phyloP scores from a whole-genome alignment of 1,140 invertebrate genomes.

The Pogonognathellus flavescens region DNA sequence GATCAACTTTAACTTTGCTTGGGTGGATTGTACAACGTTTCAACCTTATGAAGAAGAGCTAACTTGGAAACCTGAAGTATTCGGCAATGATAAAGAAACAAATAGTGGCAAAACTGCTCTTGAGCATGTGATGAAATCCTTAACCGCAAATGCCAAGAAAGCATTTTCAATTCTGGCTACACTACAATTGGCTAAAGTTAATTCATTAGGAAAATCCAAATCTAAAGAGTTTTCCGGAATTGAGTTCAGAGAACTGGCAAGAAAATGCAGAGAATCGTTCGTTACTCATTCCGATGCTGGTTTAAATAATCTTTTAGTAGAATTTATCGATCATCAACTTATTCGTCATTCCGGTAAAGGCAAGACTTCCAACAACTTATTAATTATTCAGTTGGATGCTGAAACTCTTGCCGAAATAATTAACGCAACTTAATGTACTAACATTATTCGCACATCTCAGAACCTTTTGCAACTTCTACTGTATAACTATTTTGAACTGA shows the following conservation, averaged over 20 bases:
- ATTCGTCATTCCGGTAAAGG: slow-evolving; percentile 54
- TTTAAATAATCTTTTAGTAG: slow-evolving; percentile 55
- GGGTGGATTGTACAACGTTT: slow-evolving; percentile 63
- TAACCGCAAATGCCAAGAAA: slow-evolving; percentile 63
- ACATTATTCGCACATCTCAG: too few species aligned
- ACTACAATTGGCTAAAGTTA: slow-evolving; percentile 59
- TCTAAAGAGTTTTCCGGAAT: slow-evolving; percentile 57
- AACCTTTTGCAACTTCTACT: too few species aligned
- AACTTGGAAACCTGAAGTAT: slow-evolving; percentile 44
- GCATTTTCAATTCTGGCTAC: slow-evolving; percentile 60
- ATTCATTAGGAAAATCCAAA: slow-evolving; percentile 36
- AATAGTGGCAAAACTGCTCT: slow-evolving; percentile 49
- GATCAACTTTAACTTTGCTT: slow-evolving; percentile 58
- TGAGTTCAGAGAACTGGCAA: slow-evolving; percentile 57
- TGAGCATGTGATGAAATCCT: slow-evolving; percentile 62
- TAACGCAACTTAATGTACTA: not conserved
- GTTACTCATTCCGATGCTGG: slow-evolving; percentile 59
- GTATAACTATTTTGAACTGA: too few species aligned
- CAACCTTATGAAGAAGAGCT: slow-evolving; percentile 51
- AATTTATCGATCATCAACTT: slow-evolving; percentile 65
- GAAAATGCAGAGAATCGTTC: slow-evolving; percentile 61
- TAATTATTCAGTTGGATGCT: slow-evolving; percentile 19
- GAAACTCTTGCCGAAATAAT: slow-evolving; percentile 29
- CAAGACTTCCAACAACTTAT: slow-evolving; percentile 46
- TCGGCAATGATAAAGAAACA: slow-evolving; percentile 38